phyloP scores from a whole-genome alignment of 2,888 invertebrate genomes.

The Lasioglossum morio region DNA sequence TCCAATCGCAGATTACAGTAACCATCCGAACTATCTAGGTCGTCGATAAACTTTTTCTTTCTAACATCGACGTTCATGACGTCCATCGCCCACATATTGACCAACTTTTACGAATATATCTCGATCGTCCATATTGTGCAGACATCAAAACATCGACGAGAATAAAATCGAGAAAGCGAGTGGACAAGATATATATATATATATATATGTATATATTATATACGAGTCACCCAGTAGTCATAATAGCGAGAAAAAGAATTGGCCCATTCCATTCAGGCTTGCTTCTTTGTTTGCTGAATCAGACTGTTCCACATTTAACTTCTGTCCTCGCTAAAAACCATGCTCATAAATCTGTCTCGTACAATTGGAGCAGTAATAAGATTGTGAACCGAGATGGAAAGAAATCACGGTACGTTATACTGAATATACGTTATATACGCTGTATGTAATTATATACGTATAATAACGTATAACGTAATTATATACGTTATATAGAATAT shows the following conservation, averaged over 20 bases:
- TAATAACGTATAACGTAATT: too few relatives aligned
- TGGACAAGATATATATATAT: neutral
- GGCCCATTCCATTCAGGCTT: neutral
- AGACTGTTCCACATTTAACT: neutral
- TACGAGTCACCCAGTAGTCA: neutral
- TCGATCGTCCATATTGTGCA: neutral
- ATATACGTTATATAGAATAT: too few relatives aligned
- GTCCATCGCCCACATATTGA: neutral
- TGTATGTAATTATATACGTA: too few relatives aligned
- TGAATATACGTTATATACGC: too few relatives aligned
- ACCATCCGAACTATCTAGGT: neutral
- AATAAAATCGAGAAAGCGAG: conserved; percentile 16
- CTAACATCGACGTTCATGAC: neutral
- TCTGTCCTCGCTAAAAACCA: neutral
- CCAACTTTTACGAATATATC: conserved; percentile 6
- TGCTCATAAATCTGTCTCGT: neutral
- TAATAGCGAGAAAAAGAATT: neutral
- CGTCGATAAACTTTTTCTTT: conserved; percentile 8
- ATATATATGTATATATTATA: too few relatives aligned
- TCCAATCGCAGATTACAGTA: neutral
- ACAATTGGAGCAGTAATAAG: neutral
- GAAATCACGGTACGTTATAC: too few relatives aligned
- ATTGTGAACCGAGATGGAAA: neutral
- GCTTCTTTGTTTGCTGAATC: neutral
- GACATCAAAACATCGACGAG: neutral